Conservation (phyloP, 2,888 invertebrate genomes). For the Leptopterna dolabrata region DNA sequence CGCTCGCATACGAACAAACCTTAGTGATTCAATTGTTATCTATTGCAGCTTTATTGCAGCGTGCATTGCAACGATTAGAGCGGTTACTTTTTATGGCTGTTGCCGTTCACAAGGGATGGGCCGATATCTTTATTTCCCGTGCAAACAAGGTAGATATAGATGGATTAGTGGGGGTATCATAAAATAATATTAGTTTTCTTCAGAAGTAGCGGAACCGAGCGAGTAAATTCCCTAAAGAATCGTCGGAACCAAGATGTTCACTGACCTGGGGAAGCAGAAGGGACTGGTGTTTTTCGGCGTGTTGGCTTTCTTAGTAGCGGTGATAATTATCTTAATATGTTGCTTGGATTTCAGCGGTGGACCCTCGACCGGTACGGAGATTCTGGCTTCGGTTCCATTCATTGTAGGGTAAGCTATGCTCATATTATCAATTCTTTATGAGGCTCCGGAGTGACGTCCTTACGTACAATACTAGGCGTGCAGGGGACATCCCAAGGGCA, state of each 20-base stretch:
- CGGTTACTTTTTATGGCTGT: neutral
- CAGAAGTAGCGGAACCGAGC: neutral
- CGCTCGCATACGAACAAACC: too few species aligned
- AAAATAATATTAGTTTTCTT: neutral
- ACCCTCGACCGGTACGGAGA: neutral
- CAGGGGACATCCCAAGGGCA: too few species aligned
- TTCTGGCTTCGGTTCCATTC: conserved; percentile 26
- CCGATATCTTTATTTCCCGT: neutral
- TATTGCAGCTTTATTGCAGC: neutral
- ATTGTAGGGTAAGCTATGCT: conserved; percentile 9
- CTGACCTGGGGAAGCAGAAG: conserved; percentile 12
- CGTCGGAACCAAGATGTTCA: neutral
- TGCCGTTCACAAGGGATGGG: neutral
- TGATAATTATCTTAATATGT: neutral
- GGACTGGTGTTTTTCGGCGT: conserved; percentile 4
- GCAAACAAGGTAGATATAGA: neutral
- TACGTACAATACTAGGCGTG: too few species aligned
- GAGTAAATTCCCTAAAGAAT: neutral
- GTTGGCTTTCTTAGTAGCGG: neutral
- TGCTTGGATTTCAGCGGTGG: conserved; percentile 1
- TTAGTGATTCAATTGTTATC: too few species aligned
- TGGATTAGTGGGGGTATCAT: neutral
- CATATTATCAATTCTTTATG: too few species aligned
- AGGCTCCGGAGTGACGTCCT: too few species aligned
- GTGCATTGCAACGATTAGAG: neutral